Evolutionary conservation across 2,888 invertebrate species (phyloP), one percentile per base, ranked within the genome.

Genomic region (Choristoneura rosaceana): DNA sequence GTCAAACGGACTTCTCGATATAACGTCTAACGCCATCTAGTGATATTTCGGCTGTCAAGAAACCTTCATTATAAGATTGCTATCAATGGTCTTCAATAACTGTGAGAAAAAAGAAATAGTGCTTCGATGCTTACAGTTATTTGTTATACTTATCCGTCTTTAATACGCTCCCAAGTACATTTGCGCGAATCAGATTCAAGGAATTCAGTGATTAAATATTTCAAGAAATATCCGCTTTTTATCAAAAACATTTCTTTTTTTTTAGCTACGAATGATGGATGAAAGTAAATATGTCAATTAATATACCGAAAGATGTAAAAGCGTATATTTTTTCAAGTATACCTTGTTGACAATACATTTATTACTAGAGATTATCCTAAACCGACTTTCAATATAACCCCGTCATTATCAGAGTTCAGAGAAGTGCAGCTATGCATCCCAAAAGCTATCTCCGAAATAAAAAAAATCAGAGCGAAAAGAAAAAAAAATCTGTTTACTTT

Each of bases 181-280:
- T 17, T 52, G 4, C 50, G 55, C 3, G 9, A 55, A 8, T 14
- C n/a, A 41, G 62, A 52, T 52, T 17, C 55, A 45, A 69, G 69
- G 15, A 62, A 69, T 15, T 5, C 25, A 43, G 55, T 15, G 2
- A 4, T 15, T 1, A 12, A 55, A 25, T 25, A 3, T 55, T 17
- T 55, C 4, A 25, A 12, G 25, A 55, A 55, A 55, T 25, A 25
- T 55, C 12, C 55, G 55, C 55, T 55, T 25, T 25, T 25, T 5
- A 55, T 55, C 25, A 12, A 25, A 12, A 3, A 25, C 2, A 25
- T 25, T 25, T 4, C 12, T 55, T 25, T n/a, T 3, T 3, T 25
- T 10, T 52, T 17, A 15, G 7, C 15, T 17, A 8, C 14, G n/a
- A 4, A n/a, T 52, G 17, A 3, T 52, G 0, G 1, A 14, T 52